phyloP scores from a whole-genome alignment of 2,113 vertebrate species.

The Tragelaphus scriptus region DNA sequence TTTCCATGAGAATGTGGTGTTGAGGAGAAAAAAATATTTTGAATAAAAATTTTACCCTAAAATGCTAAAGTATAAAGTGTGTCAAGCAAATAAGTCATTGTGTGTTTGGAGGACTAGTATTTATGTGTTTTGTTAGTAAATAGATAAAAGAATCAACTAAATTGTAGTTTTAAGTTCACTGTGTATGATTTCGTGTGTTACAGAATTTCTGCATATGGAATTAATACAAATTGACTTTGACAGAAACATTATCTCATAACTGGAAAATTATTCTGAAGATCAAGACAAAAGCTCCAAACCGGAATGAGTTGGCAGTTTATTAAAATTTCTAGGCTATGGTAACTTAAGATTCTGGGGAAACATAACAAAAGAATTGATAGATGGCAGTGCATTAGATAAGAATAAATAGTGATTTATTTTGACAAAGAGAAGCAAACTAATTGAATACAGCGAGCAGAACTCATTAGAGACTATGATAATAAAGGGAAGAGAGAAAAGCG shows the following conservation, averaged over 20 bases:
- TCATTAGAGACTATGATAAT: conserved; percentile 21
- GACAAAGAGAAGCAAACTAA: conserved; percentile 3
- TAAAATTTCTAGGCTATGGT: conserved; percentile 3
- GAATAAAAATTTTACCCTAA: conserved; percentile 4
- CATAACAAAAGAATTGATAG: neutral
- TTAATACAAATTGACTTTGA: conserved; percentile 32
- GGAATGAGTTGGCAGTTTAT: neutral
- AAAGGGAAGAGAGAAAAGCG: neutral
- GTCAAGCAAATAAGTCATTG: neutral
- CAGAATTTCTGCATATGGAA: neutral
- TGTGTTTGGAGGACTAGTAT: neutral
- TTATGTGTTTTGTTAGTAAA: neutral
- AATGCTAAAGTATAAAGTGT: neutral
- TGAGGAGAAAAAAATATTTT: neutral
- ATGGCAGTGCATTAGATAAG: neutral
- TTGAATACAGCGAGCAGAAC: neutral
- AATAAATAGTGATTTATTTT: conserved; percentile 17
- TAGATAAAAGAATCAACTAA: neutral
- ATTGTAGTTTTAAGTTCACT: neutral
- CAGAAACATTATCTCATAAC: neutral
- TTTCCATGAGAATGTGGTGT: neutral
- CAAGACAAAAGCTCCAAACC: neutral
- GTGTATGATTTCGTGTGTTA: neutral
- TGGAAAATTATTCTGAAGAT: conserved; percentile 8
- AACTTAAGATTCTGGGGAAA: neutral